A percentile compares a stretch with the other conserved stretches of the same genome.
These are phyloP conservation scores for Sclerodermus sp. DNA, from an alignment of 2,888 invertebrate species.

Conservation along the genomic window DNA sequence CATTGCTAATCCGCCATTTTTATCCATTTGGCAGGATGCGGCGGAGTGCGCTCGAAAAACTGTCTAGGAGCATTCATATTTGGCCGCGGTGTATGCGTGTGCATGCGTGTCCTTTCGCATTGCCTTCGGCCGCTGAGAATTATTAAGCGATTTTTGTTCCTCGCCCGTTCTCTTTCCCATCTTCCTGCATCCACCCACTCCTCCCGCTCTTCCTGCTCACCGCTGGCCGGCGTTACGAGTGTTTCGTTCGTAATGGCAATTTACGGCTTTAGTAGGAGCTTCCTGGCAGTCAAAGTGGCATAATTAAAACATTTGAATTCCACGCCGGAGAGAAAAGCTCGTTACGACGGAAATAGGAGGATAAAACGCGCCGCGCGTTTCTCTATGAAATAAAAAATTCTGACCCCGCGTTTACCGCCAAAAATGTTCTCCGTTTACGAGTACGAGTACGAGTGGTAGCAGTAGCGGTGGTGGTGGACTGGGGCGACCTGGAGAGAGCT, in stretches of 20 bases:
- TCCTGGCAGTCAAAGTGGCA: constrained; percentile 10
- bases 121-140: too few relatives aligned
- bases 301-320: constrained; percentile 6
- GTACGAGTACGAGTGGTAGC: too few relatives aligned
- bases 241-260: constrained; percentile 4
- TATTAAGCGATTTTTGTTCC: not conserved
- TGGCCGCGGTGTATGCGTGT: too few relatives aligned
- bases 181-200: constrained; percentile 13
- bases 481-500: too few relatives aligned
- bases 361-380: not conserved
- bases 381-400: not conserved
- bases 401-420: not conserved
- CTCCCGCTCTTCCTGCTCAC: constrained; percentile 14
- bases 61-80: too few relatives aligned
- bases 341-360: not conserved
- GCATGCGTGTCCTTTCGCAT: not conserved
- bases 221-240: constrained; percentile 6
- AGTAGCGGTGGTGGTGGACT: too few relatives aligned
- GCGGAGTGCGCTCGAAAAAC: too few relatives aligned
- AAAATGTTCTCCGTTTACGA: too few relatives aligned
- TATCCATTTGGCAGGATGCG: too few relatives aligned
- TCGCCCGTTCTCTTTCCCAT: not conserved
- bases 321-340: not conserved
- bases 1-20: constrained; percentile 10
- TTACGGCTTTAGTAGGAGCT: constrained; percentile 5